These are phyloP conservation scores for Umimayanthus chanpuru DNA, from an alignment of 92 coral and sea anemone species.

Conservation along the genomic window DNA sequence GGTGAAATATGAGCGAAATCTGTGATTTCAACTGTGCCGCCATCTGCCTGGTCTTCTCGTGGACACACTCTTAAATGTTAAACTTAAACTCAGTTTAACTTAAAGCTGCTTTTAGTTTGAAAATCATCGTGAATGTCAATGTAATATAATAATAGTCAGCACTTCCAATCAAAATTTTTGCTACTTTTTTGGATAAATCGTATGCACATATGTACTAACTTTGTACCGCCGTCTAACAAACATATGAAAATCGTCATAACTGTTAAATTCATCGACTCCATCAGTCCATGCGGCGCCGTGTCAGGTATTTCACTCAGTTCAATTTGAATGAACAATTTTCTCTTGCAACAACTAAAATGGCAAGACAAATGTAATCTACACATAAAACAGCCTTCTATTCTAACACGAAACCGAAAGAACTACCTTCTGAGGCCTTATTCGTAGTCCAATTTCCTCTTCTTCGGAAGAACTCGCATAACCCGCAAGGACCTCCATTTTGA, in stretches of 20 bases:
- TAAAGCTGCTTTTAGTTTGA: too few species aligned
- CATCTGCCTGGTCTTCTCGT: too few species aligned
- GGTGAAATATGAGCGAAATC: too few species aligned
- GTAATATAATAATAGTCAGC: background rate
- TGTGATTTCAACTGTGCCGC: too few species aligned
- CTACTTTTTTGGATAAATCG: background rate
- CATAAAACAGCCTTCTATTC: background rate
- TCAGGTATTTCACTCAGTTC: background rate
- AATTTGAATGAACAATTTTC: background rate
- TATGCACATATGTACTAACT: background rate
- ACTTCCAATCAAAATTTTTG: background rate
- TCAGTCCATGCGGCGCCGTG: background rate
- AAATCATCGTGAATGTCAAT: too few species aligned
- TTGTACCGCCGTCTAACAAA: background rate
- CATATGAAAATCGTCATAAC: background rate
- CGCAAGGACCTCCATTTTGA: slow-evolving; percentile 88
- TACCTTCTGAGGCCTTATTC: slow-evolving; percentile 44
- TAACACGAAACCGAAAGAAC: background rate
- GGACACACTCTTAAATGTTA: too few species aligned
- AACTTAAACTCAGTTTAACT: too few species aligned
- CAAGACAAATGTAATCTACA: background rate
- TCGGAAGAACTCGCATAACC: slow-evolving; percentile 91
- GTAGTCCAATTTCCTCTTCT: slow-evolving; percentile 42
- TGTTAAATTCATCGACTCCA: background rate
- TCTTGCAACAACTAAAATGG: background rate